phyloP scores from a whole-genome alignment of 2,797 vertebrate genomes.

The Spinibarbus caldwelli region DNA sequence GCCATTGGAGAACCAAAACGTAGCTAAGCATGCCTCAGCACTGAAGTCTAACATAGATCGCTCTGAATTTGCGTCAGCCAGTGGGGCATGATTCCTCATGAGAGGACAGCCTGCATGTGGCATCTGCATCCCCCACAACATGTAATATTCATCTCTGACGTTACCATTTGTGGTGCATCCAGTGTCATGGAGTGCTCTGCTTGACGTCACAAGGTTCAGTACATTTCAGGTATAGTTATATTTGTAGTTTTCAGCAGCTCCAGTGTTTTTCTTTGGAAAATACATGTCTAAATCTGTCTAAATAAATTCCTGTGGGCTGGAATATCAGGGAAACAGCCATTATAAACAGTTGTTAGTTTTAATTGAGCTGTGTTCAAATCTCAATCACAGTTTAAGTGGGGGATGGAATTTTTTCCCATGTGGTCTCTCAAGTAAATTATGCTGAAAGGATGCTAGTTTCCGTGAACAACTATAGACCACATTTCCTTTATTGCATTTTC shows the following conservation, averaged over 20 bases:
- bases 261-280: slow-evolving; percentile 19
- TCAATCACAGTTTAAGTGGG: slow-evolving; percentile 10
- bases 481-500: slow-evolving; percentile 46
- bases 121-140: slow-evolving; percentile 40
- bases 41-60: slow-evolving; percentile 47
- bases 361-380: slow-evolving; percentile 32
- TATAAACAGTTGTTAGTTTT: slow-evolving; percentile 25
- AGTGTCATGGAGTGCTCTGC: neutral
- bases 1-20: slow-evolving; percentile 47
- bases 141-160: slow-evolving; percentile 46
- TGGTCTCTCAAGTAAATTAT: slow-evolving; percentile 27
- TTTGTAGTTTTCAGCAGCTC: slow-evolving; percentile 1
- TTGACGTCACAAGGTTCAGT: slow-evolving; percentile 4
- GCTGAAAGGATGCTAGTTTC: slow-evolving; percentile 42
- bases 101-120: slow-evolving; percentile 33
- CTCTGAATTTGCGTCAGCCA: slow-evolving; percentile 59
- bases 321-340: neutral
- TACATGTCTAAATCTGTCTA: neutral
- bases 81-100: slow-evolving; percentile 39
- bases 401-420: slow-evolving; percentile 13
- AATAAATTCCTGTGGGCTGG: neutral
- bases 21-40: slow-evolving; percentile 52
- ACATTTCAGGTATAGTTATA: neutral
- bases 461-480: slow-evolving; percentile 23
- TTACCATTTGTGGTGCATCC: neutral